Evolutionary conservation across 2,797 vertebrate species (phyloP).

Genomic region (Eulemur rubriventer): DNA sequence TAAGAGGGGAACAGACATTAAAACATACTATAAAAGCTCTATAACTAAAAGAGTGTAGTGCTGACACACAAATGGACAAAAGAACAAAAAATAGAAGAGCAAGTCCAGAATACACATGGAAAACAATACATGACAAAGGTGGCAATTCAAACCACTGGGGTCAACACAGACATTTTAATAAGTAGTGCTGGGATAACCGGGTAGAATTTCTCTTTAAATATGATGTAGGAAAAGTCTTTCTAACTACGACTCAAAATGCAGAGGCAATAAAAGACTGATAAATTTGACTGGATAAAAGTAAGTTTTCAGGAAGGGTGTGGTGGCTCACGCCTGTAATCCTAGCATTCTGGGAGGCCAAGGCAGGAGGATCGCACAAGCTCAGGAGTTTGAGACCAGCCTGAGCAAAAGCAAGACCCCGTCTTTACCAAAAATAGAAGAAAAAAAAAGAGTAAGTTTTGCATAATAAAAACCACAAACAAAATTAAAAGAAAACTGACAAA

Average conservation of each 20-base stretch:
- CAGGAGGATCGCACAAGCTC: too few relatives aligned
- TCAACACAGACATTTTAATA: not conserved
- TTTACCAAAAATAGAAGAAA: too few relatives aligned
- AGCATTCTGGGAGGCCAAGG: too few relatives aligned
- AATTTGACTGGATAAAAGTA: not conserved
- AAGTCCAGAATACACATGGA: not conserved
- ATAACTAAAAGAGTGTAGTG: not conserved
- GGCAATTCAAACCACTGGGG: not conserved
- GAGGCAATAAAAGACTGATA: not conserved
- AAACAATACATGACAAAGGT: not conserved
- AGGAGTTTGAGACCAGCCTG: too few relatives aligned
- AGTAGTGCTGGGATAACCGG: not conserved
- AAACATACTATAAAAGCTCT: not conserved
- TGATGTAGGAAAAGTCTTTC: not conserved
- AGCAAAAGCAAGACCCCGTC: too few relatives aligned
- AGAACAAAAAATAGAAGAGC: not conserved
- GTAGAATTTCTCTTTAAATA: not conserved
- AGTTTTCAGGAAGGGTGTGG: not conserved
- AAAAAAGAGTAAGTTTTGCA: not conserved
- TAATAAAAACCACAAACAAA: not conserved
- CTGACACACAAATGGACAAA: not conserved
- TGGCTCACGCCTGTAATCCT: too few relatives aligned
- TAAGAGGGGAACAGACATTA: not conserved
- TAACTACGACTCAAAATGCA: not conserved
- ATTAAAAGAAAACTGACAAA: not conserved